Conservation (phyloP, 2,888 invertebrate genomes). For the Phengaris arion region DNA sequence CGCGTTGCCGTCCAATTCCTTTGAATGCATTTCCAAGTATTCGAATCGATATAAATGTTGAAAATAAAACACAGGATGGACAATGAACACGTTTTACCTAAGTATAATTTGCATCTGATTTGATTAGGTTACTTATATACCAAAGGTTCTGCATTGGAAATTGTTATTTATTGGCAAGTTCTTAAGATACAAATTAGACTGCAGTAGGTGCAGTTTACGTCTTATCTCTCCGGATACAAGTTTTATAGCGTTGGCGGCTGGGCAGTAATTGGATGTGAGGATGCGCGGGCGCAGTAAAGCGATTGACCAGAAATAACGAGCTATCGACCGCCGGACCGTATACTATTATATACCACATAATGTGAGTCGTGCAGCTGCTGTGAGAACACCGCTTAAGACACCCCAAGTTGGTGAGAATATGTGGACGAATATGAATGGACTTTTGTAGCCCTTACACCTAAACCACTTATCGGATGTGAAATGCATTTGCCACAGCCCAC, state of each 20-base stretch:
- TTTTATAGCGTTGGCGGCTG: constrained; percentile 77
- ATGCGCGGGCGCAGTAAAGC: constrained; percentile 77
- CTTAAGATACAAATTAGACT: constrained; percentile 41
- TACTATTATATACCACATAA: constrained; percentile 49
- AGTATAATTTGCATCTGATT: constrained; percentile 72
- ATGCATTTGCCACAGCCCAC: too few relatives aligned
- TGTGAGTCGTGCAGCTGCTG: constrained; percentile 69
- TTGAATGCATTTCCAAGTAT: constrained; percentile 79
- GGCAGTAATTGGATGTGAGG: constrained; percentile 76
- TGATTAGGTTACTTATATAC: constrained; percentile 39
- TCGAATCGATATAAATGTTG: constrained; percentile 75
- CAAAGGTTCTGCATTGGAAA: constrained; percentile 31
- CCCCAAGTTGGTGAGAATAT: constrained; percentile 26
- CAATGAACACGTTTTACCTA: constrained; percentile 78
- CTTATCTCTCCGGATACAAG: constrained; percentile 42
- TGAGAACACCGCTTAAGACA: constrained; percentile 56
- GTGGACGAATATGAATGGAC: background rate
- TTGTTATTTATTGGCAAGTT: constrained; percentile 19
- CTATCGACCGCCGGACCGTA: constrained; percentile 52
- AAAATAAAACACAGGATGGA: constrained; percentile 74
- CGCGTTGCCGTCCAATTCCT: constrained; percentile 70
- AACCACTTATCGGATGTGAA: background rate
- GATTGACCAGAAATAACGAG: constrained; percentile 80
- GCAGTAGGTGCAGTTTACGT: constrained; percentile 40
- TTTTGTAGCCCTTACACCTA: background rate